Evolutionary conservation across 2,113 vertebrate genomes (phyloP).

Genomic region (Oncorhynchus tshawytscha): DNA sequence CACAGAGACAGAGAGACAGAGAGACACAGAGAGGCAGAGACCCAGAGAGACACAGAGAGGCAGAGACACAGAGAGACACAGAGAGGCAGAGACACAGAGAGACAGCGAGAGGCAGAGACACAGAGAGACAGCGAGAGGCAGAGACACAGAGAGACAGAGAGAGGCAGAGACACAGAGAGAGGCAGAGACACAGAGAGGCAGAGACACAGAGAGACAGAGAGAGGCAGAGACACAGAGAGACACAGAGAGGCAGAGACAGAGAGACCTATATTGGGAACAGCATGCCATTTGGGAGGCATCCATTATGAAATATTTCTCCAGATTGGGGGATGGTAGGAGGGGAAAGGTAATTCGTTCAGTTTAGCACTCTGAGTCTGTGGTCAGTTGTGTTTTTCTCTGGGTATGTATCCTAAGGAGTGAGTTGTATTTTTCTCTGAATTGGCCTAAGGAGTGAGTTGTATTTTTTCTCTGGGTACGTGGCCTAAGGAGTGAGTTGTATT

Average conservation of each 20-base stretch:
- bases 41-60: too few species aligned
- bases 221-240: conserved; percentile 23
- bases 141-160: too few species aligned
- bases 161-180: too few species aligned
- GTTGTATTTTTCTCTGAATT: too few species aligned
- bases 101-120: conserved; percentile 22
- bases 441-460: too few species aligned
- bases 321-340: conserved; percentile 29
- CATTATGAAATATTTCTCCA: conserved; percentile 38
- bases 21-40: too few species aligned
- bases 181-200: not conserved
- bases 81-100: conserved; percentile 33
- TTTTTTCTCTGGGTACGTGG: too few species aligned
- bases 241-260: conserved; percentile 16
- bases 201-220: too few species aligned
- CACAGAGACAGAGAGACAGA: too few species aligned
- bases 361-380: not conserved
- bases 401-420: not conserved
- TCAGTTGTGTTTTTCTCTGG: not conserved
- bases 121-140: conserved; percentile 6
- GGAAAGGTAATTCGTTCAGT: conserved; percentile 35
- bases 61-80: conserved; percentile 4
- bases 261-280: too few species aligned
- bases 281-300: conserved; percentile 3
- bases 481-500: too few species aligned